These are phyloP conservation scores for Oncorhynchus mykiss DNA, from an alignment of 2,113 vertebrate species.

Conservation along the genomic window DNA sequence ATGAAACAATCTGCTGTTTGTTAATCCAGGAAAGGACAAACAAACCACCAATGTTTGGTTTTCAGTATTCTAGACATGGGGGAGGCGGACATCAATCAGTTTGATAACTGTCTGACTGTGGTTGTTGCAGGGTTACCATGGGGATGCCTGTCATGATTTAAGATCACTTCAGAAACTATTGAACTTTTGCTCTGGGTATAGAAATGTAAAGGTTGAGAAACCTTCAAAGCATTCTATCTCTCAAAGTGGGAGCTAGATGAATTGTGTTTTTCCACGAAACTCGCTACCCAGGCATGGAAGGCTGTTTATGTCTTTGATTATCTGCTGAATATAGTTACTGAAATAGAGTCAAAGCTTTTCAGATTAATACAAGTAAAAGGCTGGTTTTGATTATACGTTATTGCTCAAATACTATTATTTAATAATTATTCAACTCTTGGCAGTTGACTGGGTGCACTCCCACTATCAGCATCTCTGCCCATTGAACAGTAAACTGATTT, in stretches of 20 bases:
- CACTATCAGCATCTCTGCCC: slow-evolving; percentile 11
- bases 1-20: slow-evolving; percentile 46
- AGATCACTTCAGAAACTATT: not conserved
- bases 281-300: not conserved
- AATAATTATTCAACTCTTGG: slow-evolving; percentile 16
- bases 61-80: slow-evolving; percentile 16
- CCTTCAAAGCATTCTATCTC: not conserved
- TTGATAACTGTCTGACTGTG: not conserved
- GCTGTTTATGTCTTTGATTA: slow-evolving; percentile 14
- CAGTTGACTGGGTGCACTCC: not conserved
- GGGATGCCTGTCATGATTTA: not conserved
- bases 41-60: slow-evolving; percentile 43
- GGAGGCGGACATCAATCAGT: not conserved
- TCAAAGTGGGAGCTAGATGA: not conserved
- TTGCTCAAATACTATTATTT: slow-evolving; percentile 7
- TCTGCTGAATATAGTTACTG: slow-evolving; percentile 25
- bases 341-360: slow-evolving; percentile 47
- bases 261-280: slow-evolving; percentile 32
- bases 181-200: not conserved
- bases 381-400: slow-evolving; percentile 25
- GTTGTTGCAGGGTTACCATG: not conserved
- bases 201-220: not conserved
- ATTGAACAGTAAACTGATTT: not conserved
- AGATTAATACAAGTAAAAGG: no score
- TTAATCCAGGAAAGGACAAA: slow-evolving; percentile 39